These are phyloP conservation scores for Hyposoter didymator DNA, from an alignment of 2,888 invertebrate genomes.

Conservation along the genomic window DNA sequence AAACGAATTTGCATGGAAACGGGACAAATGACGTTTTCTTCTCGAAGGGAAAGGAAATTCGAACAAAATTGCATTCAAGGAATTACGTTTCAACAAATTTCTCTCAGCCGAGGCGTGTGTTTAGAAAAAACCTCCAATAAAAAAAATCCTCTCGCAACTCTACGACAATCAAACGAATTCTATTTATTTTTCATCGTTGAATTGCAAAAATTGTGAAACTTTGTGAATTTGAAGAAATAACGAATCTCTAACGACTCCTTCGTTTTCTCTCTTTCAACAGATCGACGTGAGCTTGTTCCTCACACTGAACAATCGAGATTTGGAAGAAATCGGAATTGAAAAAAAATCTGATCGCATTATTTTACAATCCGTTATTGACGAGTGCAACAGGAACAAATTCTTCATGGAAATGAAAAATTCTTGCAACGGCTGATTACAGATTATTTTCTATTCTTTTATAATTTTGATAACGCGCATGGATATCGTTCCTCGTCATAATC, in stretches of 20 bases:
- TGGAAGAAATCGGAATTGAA: conserved; percentile 80
- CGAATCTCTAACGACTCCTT: neutral
- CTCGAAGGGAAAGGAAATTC: neutral
- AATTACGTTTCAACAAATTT: neutral
- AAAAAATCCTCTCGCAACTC: neutral
- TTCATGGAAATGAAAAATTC: conserved; percentile 23
- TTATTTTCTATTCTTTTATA: neutral
- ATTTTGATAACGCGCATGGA: neutral
- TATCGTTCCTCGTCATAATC: neutral
- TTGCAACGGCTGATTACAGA: neutral
- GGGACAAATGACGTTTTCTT: neutral
- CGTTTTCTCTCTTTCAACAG: conserved; percentile 66
- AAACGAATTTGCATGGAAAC: neutral
- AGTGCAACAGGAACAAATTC: conserved; percentile 68
- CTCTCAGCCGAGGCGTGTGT: neutral
- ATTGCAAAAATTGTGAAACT: neutral
- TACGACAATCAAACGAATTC: neutral
- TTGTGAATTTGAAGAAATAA: neutral
- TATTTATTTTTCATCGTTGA: neutral
- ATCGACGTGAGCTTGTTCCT: conserved; percentile 80
- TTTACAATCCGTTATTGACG: conserved; percentile 73
- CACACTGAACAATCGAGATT: conserved; percentile 77
- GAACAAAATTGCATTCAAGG: neutral
- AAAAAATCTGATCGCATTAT: conserved; percentile 75
- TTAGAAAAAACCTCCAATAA: neutral